Conservation (phyloP, 37 sponge, comb jelly and placozoan genomes). For the Dysidea cf. avara region DNA sequence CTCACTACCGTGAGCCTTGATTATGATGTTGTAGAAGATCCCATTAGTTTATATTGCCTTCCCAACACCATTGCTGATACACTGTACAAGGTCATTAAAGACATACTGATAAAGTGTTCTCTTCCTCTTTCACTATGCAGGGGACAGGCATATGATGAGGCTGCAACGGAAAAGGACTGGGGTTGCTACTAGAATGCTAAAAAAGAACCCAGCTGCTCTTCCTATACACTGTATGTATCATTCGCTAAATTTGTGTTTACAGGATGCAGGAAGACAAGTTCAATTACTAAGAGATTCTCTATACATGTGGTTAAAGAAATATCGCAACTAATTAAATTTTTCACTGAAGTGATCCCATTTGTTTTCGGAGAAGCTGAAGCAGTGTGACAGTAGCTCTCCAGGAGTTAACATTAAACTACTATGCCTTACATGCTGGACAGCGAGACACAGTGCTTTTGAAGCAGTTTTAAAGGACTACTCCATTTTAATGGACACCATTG, state of each 20-base stretch:
- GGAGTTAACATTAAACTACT: constrained; percentile 37
- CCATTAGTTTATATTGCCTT: constrained; percentile 23
- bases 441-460: constrained; percentile 53
- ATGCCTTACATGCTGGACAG: constrained; percentile 67
- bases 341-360: constrained; percentile 53
- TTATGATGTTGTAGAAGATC: constrained; percentile 41
- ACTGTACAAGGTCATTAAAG: constrained; percentile 34
- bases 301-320: constrained; percentile 49
- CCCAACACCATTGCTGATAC: constrained; percentile 46
- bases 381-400: constrained; percentile 10
- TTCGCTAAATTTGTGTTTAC: constrained; percentile 52
- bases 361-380: neutral
- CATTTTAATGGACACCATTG: constrained; percentile 36
- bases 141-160: constrained; percentile 8
- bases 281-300: constrained; percentile 26
- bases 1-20: too few species aligned
- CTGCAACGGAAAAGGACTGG: constrained; percentile 34
- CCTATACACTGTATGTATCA: constrained; percentile 58
- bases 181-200: constrained; percentile 34
- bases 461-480: constrained; percentile 51
- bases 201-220: constrained; percentile 46
- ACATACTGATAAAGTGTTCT: constrained; percentile 41
- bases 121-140: constrained; percentile 56
- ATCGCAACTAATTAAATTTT: constrained; percentile 8
- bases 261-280: constrained; percentile 44